These are phyloP conservation scores for Salticus scenicus DNA, from an alignment of 2,888 invertebrate species.

Conservation along the genomic window DNA sequence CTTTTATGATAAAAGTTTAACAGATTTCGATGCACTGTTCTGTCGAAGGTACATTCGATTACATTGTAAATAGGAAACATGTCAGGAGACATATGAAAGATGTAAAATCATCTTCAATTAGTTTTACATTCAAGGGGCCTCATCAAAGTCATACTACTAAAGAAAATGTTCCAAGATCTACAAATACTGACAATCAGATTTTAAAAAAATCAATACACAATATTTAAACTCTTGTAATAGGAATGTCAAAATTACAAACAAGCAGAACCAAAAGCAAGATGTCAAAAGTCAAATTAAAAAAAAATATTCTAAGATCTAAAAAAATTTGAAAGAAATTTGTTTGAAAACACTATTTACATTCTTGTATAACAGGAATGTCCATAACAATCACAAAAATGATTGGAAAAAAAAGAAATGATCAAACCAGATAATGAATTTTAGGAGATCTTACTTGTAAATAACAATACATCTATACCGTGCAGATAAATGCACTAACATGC, in stretches of 20 bases:
- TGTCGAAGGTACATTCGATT: conserved; percentile 34
- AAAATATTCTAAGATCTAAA: too few relatives aligned
- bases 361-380: too few relatives aligned
- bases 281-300: too few relatives aligned
- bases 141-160: not conserved
- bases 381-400: too few relatives aligned
- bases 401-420: too few relatives aligned
- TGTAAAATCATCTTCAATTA: not conserved
- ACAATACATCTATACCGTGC: not conserved
- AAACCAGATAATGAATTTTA: too few relatives aligned
- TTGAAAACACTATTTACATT: too few relatives aligned
- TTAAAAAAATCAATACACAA: not conserved
- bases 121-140: not conserved
- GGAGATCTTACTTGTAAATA: not conserved
- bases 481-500: not conserved
- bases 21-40: conserved; percentile 54
- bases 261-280: too few relatives aligned
- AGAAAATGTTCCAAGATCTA: not conserved
- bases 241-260: too few relatives aligned
- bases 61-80: conserved; percentile 36
- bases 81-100: conserved; percentile 1
- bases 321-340: too few relatives aligned
- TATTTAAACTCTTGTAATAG: not conserved
- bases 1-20: conserved; percentile 43
- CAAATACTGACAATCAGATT: not conserved